Base-by-base conservation (phyloP, 1,140 invertebrate species). In the Drosophila ercepeae region DNA sequence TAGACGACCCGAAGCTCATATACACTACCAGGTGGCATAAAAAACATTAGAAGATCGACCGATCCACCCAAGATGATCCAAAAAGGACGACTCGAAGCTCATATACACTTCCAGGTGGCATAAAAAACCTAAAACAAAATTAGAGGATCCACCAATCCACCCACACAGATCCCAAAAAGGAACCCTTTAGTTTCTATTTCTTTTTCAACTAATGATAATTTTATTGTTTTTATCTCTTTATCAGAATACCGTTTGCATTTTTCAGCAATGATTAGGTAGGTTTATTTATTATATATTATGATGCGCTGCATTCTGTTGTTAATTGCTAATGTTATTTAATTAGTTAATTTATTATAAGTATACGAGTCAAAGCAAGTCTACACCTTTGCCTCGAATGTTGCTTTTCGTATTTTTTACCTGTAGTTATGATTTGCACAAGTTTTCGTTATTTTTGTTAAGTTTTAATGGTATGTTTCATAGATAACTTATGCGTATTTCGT, bases 141-240 rank as follows among this genome's bases (percentile, higher is more conserved):
- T n/a, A n/a, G n/a, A n/a, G n/a, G n/a, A n/a, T n/a, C n/a, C n/a
- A n/a, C n/a, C n/a, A n/a, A n/a, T n/a, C n/a, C n/a, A n/a, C n/a
- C n/a, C n/a, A n/a, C n/a, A n/a, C n/a, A n/a, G n/a, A n/a, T n/a
- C n/a, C n/a, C n/a, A n/a, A n/a, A n/a, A n/a, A n/a, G n/a, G n/a
- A n/a, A n/a, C n/a, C n/a, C n/a, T n/a, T n/a, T n/a, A n/a, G n/a
- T n/a, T n/a, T n/a, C n/a, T n/a, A n/a, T n/a, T n/a, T n/a, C n/a
- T 39, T 57, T 73, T 75, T 68, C 61, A 78, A 84, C 79, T 84
- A 84, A 75, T 86, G 70, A 86, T 86, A 82, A 59, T 73, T 83
- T 77, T 84, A 75, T 79, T 83, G 60, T 52, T 65, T 78, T 67
- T 75, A 44, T 44, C 77, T 78, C 51, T 21, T 50, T 41, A 46